Conservation (phyloP, 2,888 invertebrate species). For the Sphinx pinastri region DNA sequence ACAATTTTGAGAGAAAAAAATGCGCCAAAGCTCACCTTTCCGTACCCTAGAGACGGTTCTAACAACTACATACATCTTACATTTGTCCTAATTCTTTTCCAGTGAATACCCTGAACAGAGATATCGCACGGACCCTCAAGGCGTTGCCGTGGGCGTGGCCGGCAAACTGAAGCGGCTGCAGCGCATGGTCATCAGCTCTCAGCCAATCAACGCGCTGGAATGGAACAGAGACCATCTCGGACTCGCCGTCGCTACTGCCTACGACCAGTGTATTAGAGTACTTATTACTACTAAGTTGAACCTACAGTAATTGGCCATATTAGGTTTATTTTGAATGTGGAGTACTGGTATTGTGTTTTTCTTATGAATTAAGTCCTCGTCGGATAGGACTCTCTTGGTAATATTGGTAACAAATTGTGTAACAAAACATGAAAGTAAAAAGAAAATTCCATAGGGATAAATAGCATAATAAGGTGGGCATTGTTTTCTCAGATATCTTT, state of each 20-base stretch:
- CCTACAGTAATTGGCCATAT: conserved; percentile 69
- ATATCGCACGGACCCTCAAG: conserved; percentile 87
- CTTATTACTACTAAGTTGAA: conserved; percentile 95
- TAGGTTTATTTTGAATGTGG: not conserved
- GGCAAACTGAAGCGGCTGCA: conserved; percentile 91
- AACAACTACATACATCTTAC: not conserved
- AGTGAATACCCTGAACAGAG: conserved; percentile 91
- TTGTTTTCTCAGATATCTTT: no score
- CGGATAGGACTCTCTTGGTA: no score
- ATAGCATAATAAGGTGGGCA: no score
- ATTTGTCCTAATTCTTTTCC: conserved; percentile 28
- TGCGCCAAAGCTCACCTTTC: no score
- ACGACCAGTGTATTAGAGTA: conserved; percentile 95
- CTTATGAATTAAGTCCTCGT: no score
- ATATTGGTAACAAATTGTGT: no score
- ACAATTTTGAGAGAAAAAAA: no score
- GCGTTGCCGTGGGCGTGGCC: conserved; percentile 88
- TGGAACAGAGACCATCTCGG: conserved; percentile 97
- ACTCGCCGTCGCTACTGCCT: conserved; percentile 93
- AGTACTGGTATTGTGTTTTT: no score
- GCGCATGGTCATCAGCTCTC: conserved; percentile 91
- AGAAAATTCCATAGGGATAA: no score
- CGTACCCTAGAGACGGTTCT: no score
- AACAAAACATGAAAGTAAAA: no score
- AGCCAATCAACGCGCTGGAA: conserved; percentile 94